These are phyloP conservation scores for Apis mellifera DNA, from an alignment of 1,140 invertebrate species.

Conservation along the genomic window Amel_HAv3.1 CM009931.2:6514501-6515000, in stretches of 20 bases:
- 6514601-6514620: slow-evolving; percentile 45
- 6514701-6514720: slow-evolving; percentile 31
- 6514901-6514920: slow-evolving; percentile 81
- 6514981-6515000: slow-evolving; percentile 63
- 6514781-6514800: slow-evolving; percentile 45
- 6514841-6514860: neutral
- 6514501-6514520: slow-evolving; percentile 50
- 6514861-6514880: slow-evolving; percentile 50
- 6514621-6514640: slow-evolving; percentile 56
- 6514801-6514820: slow-evolving; percentile 40
- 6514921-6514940: slow-evolving; percentile 78
- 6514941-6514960: slow-evolving; percentile 49
- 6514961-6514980: slow-evolving; percentile 51
- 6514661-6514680: slow-evolving; percentile 64
- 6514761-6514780: slow-evolving; percentile 51
- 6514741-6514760: slow-evolving; percentile 39
- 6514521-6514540: slow-evolving; percentile 26
- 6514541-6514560: slow-evolving; percentile 47
- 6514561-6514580: slow-evolving; percentile 77
- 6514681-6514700: slow-evolving; percentile 65
- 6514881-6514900: slow-evolving; percentile 75
- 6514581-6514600: slow-evolving; percentile 48
- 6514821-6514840: slow-evolving; percentile 16
- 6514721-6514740: slow-evolving; percentile 40
- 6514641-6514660: slow-evolving; percentile 49